Base-by-base conservation (phyloP, 2,888 invertebrate genomes). In the Hartigia nigra region DNA sequence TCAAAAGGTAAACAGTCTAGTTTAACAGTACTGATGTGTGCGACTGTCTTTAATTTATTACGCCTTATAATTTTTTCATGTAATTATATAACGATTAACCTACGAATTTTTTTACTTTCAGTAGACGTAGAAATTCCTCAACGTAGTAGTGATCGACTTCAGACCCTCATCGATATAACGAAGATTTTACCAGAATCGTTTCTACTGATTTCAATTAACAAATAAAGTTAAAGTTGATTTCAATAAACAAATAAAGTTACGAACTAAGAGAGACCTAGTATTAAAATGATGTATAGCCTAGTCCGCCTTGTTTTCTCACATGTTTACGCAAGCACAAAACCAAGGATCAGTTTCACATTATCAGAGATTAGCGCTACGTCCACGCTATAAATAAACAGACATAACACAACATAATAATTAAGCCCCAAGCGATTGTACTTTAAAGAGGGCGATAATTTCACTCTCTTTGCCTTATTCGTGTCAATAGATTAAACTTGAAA, bases 291-390 rank as follows among this genome's bases (percentile, higher is more conserved):
- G 12, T 5, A 72, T 14, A 72, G 32, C 14, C 72, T 72, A 31
- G 72, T 34, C 72, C 23, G 5, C 55, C 55, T 55, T 55, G 55
- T 55, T 55, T 55, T 55, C 55, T 2, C 55, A 23, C 55, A 55
- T 55, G 55, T 55, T 55, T 55, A 55, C 55, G 55, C 55, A 55
- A 55, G 81, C 70, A 79, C 77, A 78, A 82, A 82, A 80, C 37
- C 23, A 55, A 55, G n/a, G 37, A n/a, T 31, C n/a, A 34, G 36
- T 74, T 70, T 76, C 39, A 69, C 70, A 76, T 81, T 82, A 82
- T 82, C 80, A 70, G 79, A 79, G 80, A 81, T 81, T 80, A 80
- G 74, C 75, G 77, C 75, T 37, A 75, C 77, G 80, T 77, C 78
- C 80, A 80, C 81, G 81, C 76, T 76, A 80, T 37, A 74, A 79